Conservation (phyloP, 2,113 vertebrate genomes). For the Odobenus rosmarus region DNA sequence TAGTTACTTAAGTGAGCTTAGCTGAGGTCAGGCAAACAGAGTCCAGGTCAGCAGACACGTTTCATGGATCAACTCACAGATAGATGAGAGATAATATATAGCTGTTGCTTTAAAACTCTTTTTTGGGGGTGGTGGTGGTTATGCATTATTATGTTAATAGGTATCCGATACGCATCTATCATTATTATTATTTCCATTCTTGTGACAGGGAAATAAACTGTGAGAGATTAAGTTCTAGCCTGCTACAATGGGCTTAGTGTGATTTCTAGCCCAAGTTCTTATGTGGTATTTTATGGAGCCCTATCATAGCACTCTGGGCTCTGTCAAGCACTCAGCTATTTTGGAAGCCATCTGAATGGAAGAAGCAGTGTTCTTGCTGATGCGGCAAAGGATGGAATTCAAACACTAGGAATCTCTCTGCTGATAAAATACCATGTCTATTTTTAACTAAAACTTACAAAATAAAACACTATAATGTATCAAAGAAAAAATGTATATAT, state of each 20-base stretch:
- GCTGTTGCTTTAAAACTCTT: background rate
- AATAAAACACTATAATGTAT: conserved; percentile 4
- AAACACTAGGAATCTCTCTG: background rate
- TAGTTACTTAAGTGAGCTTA: background rate
- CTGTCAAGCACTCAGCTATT: background rate
- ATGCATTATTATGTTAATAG: background rate
- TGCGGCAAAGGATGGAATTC: background rate
- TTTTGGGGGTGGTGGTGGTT: background rate
- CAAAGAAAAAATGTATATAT: background rate
- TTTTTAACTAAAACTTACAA: conserved; percentile 38
- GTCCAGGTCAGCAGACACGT: background rate
- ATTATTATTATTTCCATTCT: conserved; percentile 35
- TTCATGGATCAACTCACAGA: background rate
- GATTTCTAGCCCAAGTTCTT: background rate
- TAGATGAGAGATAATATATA: background rate
- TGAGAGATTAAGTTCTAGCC: background rate
- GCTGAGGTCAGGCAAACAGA: background rate
- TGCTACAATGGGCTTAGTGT: background rate
- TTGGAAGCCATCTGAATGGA: background rate
- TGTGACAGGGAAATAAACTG: background rate
- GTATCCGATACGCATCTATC: background rate
- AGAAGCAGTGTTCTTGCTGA: background rate
- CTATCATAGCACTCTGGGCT: background rate
- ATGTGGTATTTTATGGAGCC: background rate
- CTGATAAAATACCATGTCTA: background rate